A percentile compares a stretch with the other conserved stretches of the same genome.
Evolutionary conservation across 2,797 vertebrate species (phyloP).

Genomic region (Manis javanica): DNA sequence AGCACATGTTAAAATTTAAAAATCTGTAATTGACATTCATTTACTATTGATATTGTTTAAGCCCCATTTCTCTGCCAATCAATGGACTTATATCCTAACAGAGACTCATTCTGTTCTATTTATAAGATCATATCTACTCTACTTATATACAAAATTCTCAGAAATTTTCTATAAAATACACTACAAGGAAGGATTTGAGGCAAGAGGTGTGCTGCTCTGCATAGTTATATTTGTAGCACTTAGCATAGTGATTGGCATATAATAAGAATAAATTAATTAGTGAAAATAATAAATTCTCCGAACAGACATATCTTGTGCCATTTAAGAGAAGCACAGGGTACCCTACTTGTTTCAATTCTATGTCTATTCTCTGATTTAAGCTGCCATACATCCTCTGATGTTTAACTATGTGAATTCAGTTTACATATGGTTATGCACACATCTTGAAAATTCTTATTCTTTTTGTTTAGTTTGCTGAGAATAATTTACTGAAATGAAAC

Average conservation of each 20-base stretch:
- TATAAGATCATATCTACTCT: neutral
- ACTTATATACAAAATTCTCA: neutral
- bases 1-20: neutral
- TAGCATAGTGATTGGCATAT: neutral
- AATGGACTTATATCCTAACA: neutral
- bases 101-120: neutral
- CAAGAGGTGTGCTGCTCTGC: neutral
- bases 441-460: neutral
- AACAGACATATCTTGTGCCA: neutral
- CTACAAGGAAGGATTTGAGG: neutral
- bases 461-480: neutral
- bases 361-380: neutral
- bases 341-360: neutral
- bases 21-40: neutral
- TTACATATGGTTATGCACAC: neutral
- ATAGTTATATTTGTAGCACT: neutral
- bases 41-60: neutral
- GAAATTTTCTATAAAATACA: neutral
- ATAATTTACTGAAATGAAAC: neutral
- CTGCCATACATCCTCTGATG: neutral
- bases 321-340: neutral
- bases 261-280: neutral
- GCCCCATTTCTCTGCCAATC: neutral
- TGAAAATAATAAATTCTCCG: neutral
- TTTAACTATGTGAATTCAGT: neutral